Evolutionary conservation across 1,140 invertebrate species (phyloP).

Genomic region (Cherax quadricarinatus): DNA sequence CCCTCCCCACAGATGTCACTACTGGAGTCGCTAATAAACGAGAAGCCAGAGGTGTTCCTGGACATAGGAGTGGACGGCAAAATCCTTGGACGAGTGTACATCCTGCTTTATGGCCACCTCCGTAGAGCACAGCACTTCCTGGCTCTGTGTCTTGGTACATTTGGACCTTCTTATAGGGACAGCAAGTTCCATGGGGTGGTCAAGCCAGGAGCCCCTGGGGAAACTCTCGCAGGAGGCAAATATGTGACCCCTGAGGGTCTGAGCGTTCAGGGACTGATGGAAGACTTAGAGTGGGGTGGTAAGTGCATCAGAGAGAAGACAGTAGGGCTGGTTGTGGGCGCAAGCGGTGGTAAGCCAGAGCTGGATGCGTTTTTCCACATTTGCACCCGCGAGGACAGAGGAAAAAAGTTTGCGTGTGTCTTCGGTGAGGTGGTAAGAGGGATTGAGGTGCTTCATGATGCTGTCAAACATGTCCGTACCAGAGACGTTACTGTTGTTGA

Average conservation of each 20-base stretch:
- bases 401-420: constrained; percentile 5
- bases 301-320: background rate
- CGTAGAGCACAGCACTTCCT: constrained; percentile 37
- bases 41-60: constrained; percentile 29
- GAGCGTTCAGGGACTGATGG: background rate
- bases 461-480: background rate
- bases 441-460: background rate
- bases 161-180: constrained; percentile 17
- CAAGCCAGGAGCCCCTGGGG: constrained; percentile 11
- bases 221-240: constrained; percentile 21
- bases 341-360: background rate
- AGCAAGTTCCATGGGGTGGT: constrained; percentile 22
- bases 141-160: constrained; percentile 31
- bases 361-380: constrained; percentile 30
- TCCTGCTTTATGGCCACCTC: constrained; percentile 21
- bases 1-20: constrained; percentile 2
- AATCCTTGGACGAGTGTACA: constrained; percentile 34
- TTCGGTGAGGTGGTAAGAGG: background rate
- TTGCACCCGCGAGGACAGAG: background rate
- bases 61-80: constrained; percentile 8
- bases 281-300: background rate
- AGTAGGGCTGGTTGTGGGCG: background rate
- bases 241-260: constrained; percentile 8
- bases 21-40: background rate
- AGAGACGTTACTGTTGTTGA: background rate